Base-by-base conservation (phyloP, 2,113 vertebrate genomes). In the Gavialis gangeticus region DNA sequence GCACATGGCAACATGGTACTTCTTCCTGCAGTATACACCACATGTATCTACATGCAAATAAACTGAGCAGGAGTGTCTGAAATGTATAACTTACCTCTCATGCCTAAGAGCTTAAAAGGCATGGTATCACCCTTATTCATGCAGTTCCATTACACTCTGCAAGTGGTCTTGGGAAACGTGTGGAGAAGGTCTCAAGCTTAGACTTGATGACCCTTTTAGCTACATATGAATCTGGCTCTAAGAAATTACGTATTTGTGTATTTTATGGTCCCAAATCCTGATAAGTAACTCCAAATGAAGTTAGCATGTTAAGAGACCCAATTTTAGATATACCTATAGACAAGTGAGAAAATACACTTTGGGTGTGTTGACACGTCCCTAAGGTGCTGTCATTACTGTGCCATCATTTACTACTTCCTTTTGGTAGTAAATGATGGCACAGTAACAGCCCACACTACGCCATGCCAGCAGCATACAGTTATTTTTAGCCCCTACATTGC, bases 261-360 rank as follows among this genome's bases (percentile, higher is more conserved):
- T 46, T 24, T 56, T n/a, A 56, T 6, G 25, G 46, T 85, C 67
- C 37, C 37, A 69, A 17, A 84, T 78, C 6, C 17, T 63, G 0
- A 3, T 1, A 94, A 9, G 14, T 37, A 95, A 95, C 54, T 66
- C 34, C 34, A 90, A 84, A 87, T 13, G 87, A 84, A 96, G 34
- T 92, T 57, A 76, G 13, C 69, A 19, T 55, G 13, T 57, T 21
- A 46, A 28, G 5, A 66, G 76, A 5, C 19, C 12, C 34, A 63
- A 64, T 75, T 67, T 89, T 57, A 73, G 15, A 54, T 46, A 4
- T 2, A 60, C 82, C 78, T 82, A 24, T 85, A 87, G 84, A 85
- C 86, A 5, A 16, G 46, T 46, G 46, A 9, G 9, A 46, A 46
- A 46, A 46, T 46, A 46, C 46, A 46, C 46, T 46, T 46, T 46